Conservation (phyloP, 2,888 invertebrate species). For the Xylota segnis region DNA sequence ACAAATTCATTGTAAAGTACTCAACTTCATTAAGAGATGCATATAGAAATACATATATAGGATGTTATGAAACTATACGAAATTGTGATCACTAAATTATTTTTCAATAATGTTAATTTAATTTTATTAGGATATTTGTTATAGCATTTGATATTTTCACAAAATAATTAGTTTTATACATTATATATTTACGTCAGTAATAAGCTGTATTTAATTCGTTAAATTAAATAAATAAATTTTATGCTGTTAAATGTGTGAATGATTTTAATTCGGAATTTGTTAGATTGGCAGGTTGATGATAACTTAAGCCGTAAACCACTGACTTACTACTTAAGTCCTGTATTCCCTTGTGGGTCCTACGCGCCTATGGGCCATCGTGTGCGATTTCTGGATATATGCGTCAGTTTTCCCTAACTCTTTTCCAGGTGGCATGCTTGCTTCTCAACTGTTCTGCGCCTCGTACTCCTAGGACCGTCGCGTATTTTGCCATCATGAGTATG, state of each 20-base stretch:
- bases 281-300: too few species aligned
- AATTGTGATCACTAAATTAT: slow-evolving; percentile 74
- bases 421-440: too few species aligned
- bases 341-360: too few species aligned
- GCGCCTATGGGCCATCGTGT: too few species aligned
- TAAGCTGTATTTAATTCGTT: slow-evolving; percentile 48
- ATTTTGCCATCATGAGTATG: too few species aligned
- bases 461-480: too few species aligned
- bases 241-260: slow-evolving; percentile 9
- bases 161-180: slow-evolving; percentile 31
- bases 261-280: too few species aligned
- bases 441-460: too few species aligned
- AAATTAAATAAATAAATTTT: slow-evolving; percentile 20
- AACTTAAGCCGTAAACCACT: too few species aligned
- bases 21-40: not conserved
- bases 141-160: slow-evolving; percentile 48
- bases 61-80: slow-evolving; percentile 36
- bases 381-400: too few species aligned
- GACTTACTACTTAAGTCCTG: too few species aligned
- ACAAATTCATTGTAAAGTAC: not conserved
- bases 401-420: too few species aligned
- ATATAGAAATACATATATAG: slow-evolving; percentile 11
- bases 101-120: slow-evolving; percentile 38
- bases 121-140: slow-evolving; percentile 31
- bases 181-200: not conserved